Evolutionary conservation across 2,797 vertebrate species (phyloP).

Genomic region (Enteromius thamalakanensis): DNA sequence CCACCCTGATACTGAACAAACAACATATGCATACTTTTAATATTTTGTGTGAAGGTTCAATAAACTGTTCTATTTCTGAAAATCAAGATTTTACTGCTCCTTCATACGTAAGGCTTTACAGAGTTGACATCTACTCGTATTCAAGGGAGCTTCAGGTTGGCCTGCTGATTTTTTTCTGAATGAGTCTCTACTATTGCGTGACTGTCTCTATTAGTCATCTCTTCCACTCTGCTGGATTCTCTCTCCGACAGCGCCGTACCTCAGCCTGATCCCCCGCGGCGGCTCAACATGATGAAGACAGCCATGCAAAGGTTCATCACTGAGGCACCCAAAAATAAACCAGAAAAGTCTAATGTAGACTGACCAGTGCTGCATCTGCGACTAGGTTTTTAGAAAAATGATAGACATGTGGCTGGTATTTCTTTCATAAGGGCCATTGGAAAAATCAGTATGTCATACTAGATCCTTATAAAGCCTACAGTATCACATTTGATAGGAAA

Average conservation of each 20-base stretch:
- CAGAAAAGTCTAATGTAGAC: neutral
- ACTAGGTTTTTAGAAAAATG: neutral
- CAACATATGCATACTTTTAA: neutral
- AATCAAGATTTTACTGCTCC: neutral
- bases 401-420: neutral
- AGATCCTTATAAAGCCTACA: neutral
- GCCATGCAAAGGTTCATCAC: neutral
- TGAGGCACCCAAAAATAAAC: neutral
- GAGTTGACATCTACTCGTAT: neutral
- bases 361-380: neutral
- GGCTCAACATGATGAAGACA: constrained; percentile 8
- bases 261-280: constrained; percentile 11
- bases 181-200: constrained; percentile 28
- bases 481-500: neutral
- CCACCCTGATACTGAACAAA: neutral
- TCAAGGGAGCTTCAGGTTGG: neutral
- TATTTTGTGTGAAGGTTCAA: neutral
- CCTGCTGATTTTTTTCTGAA: constrained; percentile 18
- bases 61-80: neutral
- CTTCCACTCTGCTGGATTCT: constrained; percentile 25
- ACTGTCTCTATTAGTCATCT: constrained; percentile 26
- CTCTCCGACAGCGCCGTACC: constrained; percentile 18
- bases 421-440: neutral
- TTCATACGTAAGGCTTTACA: neutral
- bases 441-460: neutral